Percentiles rank a stretch among this genome's conserved stretches.
Evolutionary conservation across 1,140 invertebrate species (phyloP).

Genomic region (Lepidurus arcticus): DNA sequence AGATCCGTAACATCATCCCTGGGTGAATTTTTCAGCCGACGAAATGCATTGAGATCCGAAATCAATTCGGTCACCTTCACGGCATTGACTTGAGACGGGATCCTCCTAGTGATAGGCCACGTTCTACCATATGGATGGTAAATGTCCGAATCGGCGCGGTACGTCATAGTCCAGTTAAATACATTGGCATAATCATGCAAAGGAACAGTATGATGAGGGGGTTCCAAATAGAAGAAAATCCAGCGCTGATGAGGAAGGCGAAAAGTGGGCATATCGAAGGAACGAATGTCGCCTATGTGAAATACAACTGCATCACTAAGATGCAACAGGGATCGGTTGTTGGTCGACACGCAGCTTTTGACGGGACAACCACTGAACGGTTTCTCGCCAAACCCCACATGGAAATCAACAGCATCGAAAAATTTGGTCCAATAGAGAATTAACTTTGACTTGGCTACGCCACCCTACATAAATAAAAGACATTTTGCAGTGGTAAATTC

Average conservation of each 20-base stretch:
- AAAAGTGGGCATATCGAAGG: slow-evolving; percentile 36
- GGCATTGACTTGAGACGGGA: not conserved
- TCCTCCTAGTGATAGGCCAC: too few species aligned
- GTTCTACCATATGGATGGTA: too few species aligned
- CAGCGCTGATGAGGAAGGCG: slow-evolving; percentile 37
- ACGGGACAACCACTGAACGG: slow-evolving; percentile 26
- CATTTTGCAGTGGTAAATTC: too few species aligned
- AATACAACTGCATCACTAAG: slow-evolving; percentile 39
- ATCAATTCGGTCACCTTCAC: not conserved
- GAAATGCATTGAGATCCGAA: not conserved
- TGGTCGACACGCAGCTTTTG: slow-evolving; percentile 22
- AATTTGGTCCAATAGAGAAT: slow-evolving; percentile 33
- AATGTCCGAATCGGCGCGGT: slow-evolving; percentile 44
- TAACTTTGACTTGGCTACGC: not conserved
- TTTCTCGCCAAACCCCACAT: slow-evolving; percentile 27
- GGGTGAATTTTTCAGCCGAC: too few species aligned
- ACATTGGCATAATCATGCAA: slow-evolving; percentile 31
- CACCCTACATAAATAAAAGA: not conserved
- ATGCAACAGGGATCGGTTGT: slow-evolving; percentile 20
- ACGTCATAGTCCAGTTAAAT: slow-evolving; percentile 50
- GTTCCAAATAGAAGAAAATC: slow-evolving; percentile 38
- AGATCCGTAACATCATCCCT: too few species aligned
- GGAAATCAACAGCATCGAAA: slow-evolving; percentile 9
- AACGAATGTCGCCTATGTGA: slow-evolving; percentile 35
- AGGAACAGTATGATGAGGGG: slow-evolving; percentile 31